Conservation (phyloP, 2,113 vertebrate genomes). For the Leptobrachium leishanense region DNA sequence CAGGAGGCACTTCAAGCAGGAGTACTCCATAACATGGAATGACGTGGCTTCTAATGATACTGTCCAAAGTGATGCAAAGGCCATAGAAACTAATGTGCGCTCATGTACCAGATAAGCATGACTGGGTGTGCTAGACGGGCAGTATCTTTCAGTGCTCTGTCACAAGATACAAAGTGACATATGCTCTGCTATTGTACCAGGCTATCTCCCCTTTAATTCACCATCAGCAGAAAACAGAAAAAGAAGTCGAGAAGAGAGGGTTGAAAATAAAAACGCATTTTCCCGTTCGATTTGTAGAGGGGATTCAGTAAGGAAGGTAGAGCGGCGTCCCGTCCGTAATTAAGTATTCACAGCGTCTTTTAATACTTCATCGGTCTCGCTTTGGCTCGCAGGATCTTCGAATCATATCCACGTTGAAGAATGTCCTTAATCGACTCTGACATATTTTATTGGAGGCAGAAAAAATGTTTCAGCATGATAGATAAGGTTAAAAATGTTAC, state of each 20-base stretch:
- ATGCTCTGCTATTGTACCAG: constrained; percentile 72
- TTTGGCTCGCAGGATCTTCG: constrained; percentile 69
- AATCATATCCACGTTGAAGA: constrained; percentile 76
- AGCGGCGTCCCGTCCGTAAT: constrained; percentile 63
- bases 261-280: too few relatives aligned
- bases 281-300: constrained; percentile 54
- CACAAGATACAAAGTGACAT: constrained; percentile 91
- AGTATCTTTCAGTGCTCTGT: constrained; percentile 85
- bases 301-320: constrained; percentile 66
- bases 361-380: constrained; percentile 70
- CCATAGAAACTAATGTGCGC: constrained; percentile 87
- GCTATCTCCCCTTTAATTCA: constrained; percentile 62
- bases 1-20: constrained; percentile 81
- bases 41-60: constrained; percentile 99
- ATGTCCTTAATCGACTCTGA: constrained; percentile 80
- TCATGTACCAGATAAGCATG: constrained; percentile 92
- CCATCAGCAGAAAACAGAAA: constrained; percentile 51
- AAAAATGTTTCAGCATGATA: constrained; percentile 83
- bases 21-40: constrained; percentile 97
- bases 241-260: constrained; percentile 45
- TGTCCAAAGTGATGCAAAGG: constrained; percentile 95
- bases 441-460: constrained; percentile 81
- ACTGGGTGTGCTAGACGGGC: constrained; percentile 74
- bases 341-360: constrained; percentile 76
- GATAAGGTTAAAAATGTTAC: constrained; percentile 85